Base-by-base conservation (phyloP, 2,113 vertebrate genomes). In the Bagarius yarrelli region DNA sequence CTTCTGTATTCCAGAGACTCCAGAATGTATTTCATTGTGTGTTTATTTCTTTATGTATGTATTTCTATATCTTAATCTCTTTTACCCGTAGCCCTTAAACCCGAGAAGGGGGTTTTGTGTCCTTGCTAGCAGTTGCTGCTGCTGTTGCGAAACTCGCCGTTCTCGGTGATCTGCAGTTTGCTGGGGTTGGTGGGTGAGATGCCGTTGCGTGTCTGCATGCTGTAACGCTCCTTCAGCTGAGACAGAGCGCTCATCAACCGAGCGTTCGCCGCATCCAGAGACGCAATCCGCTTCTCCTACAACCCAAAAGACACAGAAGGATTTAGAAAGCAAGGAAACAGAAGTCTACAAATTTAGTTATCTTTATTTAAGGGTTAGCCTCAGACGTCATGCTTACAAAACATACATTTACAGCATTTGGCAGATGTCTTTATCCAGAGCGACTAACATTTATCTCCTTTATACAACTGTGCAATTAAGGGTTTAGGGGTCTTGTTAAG, bases 141-240 rank as follows among this genome's bases (percentile, higher is more conserved):
- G 88, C 95, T 97, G 94, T 98, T 98, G 82, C 97, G 91, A 90
- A 99, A 99, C 92, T 99, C 98, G 87, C 98, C 98, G 85, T 99
- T 99, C 90, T 99, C 97, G 0, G 98, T 99, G 90, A 99, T 99
- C 94, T 99, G 97, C 88, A 99, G 95, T 85, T 97, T 97, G 74
- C 96, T 96, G 70, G 97, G 96, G 95, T 97, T 98, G 95, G 96
- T 98, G 84, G 97, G 97, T 86, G 97, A 99, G 93, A 99, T 93
- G 86, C 98, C 97, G 83, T 99, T 99, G 91, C 97, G 94, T 72
- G 94, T 96, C 92, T 94, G 97, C 94, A 96, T 95, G 86, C 95
- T 96, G 91, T 98, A 98, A 77, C 97, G 96, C 87, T 99, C 97
- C 95, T 98, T 99, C 88, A 99, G 94, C 92, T 99, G 97, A 0